Base-by-base conservation (phyloP, 1,140 invertebrate species). In the Lutraria rhynchaena region DNA sequence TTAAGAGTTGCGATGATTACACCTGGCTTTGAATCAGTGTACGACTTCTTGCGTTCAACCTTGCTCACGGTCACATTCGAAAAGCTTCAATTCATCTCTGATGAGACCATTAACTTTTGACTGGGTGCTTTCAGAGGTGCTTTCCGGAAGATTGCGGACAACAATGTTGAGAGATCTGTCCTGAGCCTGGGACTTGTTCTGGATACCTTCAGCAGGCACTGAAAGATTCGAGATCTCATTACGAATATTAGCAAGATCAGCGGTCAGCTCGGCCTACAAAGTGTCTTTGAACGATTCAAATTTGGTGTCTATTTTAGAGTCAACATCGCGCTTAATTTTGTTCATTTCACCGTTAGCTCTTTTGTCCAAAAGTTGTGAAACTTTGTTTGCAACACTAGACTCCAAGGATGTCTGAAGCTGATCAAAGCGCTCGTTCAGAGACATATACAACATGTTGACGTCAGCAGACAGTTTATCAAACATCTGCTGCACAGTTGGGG, bases 161-260 rank as follows among this genome's bases (percentile, higher is more conserved):
- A 74, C 70, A 58, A 74, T 74, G 33, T 74, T 74, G 19, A 74
- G n/a, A 33, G 51, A 37, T n/a, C 51, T 53, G 35, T 74, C 55
- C 19, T 74, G 3, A 15, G 11, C 9, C 4, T 51, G 11, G 29
- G 7, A 2, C 53, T 19, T 1, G 2, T 33, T 11, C 15, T 41
- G 46, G 31, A n/a, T 70, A 3, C 2, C 4, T 2, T 27, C 13
- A 51, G 22, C 13, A 31, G 24, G 11, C 29, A 41, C 3, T 19
- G 37, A 44, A 7, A 33, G 15, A 33, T 35, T 46, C 49, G 37
- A 24, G 22, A 70, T 70, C 19, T 70, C 24, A 24, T 3, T 7
- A 19, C 46, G 17, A 19, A 70, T 51, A 53, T 53, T 46, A 29
- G 27, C 29, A 17, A 51, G 31, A 37, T 70, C 67, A 53, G 63